phyloP scores from a whole-genome alignment of 2,113 vertebrate species.

The Perognathus longimembris region DNA sequence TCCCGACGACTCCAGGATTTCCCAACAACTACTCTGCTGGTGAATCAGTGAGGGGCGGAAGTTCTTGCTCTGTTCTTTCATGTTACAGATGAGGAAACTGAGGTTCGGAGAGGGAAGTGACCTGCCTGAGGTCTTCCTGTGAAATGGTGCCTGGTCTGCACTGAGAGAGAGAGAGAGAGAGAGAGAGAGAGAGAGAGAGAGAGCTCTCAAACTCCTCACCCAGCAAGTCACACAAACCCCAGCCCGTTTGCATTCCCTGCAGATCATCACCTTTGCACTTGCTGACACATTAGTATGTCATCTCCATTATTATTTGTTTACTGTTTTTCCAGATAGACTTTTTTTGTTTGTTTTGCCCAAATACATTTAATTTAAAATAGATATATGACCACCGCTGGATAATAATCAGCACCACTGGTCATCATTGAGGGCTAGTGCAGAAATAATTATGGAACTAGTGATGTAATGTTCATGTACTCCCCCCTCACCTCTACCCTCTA shows the following conservation, averaged over 20 bases:
- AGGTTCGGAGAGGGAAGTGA: not conserved
- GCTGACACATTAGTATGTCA: not conserved
- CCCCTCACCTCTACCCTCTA: too few relatives aligned
- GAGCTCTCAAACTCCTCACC: not conserved
- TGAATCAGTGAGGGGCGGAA: not conserved
- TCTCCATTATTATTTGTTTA: not conserved
- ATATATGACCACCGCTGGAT: not conserved
- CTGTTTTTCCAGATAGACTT: not conserved
- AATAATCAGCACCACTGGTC: too few relatives aligned
- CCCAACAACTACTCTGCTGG: not conserved
- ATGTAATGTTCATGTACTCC: not conserved
- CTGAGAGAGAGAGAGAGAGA: not conserved
- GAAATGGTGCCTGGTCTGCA: accelerated
- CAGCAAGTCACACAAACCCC: not conserved
- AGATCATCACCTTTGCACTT: not conserved
- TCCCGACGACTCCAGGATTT: too few relatives aligned
- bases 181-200: too few relatives aligned
- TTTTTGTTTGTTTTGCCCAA: not conserved
- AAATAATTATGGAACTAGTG: not conserved
- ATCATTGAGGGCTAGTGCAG: not conserved
- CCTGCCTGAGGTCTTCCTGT: not conserved
- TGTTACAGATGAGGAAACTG: not conserved
- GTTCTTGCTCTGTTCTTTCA: not conserved
- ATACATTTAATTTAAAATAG: not conserved
- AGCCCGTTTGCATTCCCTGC: not conserved